Evolutionary conservation across 2,888 invertebrate species (phyloP).

Genomic region (Eristalis arbustorum): DNA sequence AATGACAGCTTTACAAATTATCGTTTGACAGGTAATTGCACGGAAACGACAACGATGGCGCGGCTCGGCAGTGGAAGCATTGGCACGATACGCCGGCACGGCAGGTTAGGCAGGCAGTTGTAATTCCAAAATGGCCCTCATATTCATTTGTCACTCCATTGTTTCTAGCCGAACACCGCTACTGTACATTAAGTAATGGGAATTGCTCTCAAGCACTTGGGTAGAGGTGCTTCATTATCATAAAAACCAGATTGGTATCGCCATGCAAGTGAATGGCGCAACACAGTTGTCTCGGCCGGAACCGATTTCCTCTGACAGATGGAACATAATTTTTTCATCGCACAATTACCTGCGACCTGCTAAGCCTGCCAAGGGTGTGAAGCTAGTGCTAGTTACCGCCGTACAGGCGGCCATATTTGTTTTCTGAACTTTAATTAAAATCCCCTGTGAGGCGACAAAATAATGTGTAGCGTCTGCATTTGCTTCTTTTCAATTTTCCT

Average conservation of each 20-base stretch:
- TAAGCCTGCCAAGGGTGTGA: conserved; percentile 9
- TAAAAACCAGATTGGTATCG: conserved; percentile 56
- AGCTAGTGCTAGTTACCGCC: conserved; percentile 7
- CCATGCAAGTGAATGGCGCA: conserved; percentile 49
- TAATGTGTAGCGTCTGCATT: background rate
- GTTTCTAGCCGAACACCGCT: conserved; percentile 41
- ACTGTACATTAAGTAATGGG: conserved; percentile 45
- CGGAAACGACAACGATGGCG: conserved; percentile 28
- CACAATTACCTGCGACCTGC: conserved; percentile 35
- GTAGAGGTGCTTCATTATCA: conserved; percentile 40
- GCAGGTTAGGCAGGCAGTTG: conserved; percentile 21
- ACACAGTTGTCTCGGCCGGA: conserved; percentile 17
- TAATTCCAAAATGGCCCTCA: conserved; percentile 64
- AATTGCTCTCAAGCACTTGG: conserved; percentile 30
- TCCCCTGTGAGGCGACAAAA: conserved; percentile 42
- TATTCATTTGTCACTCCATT: conserved; percentile 65
- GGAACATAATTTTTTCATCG: conserved; percentile 47
- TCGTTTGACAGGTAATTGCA: conserved; percentile 68
- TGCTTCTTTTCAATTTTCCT: background rate
- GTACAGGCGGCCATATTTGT: conserved; percentile 21
- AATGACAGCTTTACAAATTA: conserved; percentile 69
- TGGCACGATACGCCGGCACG: background rate
- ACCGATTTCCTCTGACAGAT: conserved; percentile 54
- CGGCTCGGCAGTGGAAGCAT: no score
- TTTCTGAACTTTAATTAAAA: conserved; percentile 53